Conservation (phyloP, 1,140 invertebrate species). For the Episyrphus balteatus region DNA sequence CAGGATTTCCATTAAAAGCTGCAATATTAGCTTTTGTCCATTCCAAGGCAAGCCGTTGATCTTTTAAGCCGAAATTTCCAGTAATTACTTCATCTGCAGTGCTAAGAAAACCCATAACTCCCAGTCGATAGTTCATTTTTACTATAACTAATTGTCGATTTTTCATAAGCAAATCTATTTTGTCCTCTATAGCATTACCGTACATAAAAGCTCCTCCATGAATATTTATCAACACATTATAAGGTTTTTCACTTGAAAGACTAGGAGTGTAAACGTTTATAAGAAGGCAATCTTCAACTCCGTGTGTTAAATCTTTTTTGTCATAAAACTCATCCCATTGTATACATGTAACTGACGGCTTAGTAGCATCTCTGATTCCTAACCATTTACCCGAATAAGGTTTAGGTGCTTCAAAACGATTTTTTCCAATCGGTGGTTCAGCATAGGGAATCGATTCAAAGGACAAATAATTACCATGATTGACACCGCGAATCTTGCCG, state of each 20-base stretch:
- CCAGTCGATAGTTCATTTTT: constrained; percentile 52
- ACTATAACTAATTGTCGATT: constrained; percentile 46
- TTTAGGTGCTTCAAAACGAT: constrained; percentile 29
- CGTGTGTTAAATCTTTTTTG: constrained; percentile 12
- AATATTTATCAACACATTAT: constrained; percentile 40
- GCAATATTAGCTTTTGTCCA: constrained; percentile 34
- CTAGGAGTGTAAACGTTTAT: constrained; percentile 32
- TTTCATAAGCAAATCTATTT: constrained; percentile 46
- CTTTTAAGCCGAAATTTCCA: constrained; percentile 45
- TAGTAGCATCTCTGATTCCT: constrained; percentile 14
- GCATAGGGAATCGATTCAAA: constrained; percentile 41
- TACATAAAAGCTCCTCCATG: constrained; percentile 41
- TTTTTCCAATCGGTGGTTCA: constrained; percentile 35
- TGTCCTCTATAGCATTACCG: constrained; percentile 39
- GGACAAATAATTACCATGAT: constrained; percentile 34
- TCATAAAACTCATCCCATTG: constrained; percentile 20
- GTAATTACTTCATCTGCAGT: constrained; percentile 33
- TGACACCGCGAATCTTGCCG: constrained; percentile 40
- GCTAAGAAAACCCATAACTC: constrained; percentile 47
- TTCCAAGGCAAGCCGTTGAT: constrained; percentile 36
- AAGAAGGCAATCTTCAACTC: constrained; percentile 34
- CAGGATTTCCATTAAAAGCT: constrained; percentile 29
- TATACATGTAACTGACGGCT: constrained; percentile 11
- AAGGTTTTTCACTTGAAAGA: constrained; percentile 5
- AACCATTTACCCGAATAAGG: constrained; percentile 11